A percentile compares a stretch with the other conserved stretches of the same genome.
phyloP scores from a whole-genome alignment of 2,797 vertebrate genomes.

The Smutsia gigantea region DNA sequence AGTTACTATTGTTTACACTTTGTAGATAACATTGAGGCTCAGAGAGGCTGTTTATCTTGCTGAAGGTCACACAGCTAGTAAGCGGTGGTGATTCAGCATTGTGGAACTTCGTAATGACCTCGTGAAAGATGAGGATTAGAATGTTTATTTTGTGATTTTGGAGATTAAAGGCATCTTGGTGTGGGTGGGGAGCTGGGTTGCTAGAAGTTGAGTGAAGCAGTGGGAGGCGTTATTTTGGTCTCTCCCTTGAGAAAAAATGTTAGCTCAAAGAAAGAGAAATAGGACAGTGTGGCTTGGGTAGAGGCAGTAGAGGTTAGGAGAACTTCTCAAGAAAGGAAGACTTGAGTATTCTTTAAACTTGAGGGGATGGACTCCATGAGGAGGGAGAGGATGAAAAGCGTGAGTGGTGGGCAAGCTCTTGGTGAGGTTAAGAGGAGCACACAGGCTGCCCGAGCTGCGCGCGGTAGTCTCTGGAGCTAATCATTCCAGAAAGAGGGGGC shows the following conservation, averaged over 20 bases:
- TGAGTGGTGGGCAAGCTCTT: neutral
- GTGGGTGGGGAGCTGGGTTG: neutral
- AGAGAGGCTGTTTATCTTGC: neutral
- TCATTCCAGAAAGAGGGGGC: neutral
- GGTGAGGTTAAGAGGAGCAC: neutral
- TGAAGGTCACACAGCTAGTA: neutral
- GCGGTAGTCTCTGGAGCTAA: no score
- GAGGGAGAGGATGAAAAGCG: neutral
- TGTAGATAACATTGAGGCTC: neutral
- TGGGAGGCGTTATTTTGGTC: neutral
- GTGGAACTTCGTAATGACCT: neutral
- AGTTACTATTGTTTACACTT: neutral
- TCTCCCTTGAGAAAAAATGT: neutral
- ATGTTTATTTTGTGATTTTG: neutral
- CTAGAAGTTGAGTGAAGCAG: neutral
- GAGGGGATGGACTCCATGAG: neutral
- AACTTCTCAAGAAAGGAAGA: neutral
- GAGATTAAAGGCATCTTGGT: neutral
- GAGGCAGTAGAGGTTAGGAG: neutral
- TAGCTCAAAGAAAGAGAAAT: neutral
- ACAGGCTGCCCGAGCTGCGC: no score
- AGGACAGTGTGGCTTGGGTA: neutral
- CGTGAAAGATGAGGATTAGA: neutral
- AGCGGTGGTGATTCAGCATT: neutral
- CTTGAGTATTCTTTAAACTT: neutral